Conservation (phyloP, 2,797 vertebrate genomes). For the Erethizon dorsatum region DNA sequence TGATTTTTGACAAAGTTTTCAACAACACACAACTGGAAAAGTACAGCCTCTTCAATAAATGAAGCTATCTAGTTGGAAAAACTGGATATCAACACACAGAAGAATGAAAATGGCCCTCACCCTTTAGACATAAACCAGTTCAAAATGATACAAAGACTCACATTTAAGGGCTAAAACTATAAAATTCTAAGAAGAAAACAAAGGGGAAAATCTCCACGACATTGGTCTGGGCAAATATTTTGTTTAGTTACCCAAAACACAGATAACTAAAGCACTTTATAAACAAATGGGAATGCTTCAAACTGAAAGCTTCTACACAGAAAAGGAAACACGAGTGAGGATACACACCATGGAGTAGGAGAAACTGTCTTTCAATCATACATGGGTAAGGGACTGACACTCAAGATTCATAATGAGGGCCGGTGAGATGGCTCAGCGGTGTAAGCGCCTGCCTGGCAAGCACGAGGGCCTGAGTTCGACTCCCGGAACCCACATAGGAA, state of each 20-base stretch:
- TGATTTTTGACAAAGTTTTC: background rate
- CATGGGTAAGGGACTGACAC: no score
- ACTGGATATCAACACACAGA: background rate
- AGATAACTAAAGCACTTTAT: background rate
- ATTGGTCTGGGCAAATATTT: background rate
- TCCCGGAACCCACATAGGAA: no score
- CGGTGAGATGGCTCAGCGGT: no score
- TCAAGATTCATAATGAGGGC: background rate
- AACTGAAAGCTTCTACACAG: background rate
- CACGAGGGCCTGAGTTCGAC: no score
- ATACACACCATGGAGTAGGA: no score
- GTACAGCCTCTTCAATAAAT: background rate
- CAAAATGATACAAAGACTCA: background rate
- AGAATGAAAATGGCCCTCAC: background rate
- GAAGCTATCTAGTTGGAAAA: background rate
- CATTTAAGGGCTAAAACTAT: background rate
- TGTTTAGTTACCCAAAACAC: background rate
- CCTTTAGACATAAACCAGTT: background rate
- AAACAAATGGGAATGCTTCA: background rate
- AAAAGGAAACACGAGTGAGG: background rate
- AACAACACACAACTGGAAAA: no score
- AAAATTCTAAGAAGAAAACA: background rate
- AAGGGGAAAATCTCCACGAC: background rate
- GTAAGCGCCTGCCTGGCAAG: no score
- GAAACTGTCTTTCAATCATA: background rate